Percentiles rank a stretch among this genome's conserved stretches.
These are phyloP conservation scores for Timandra comae DNA, from an alignment of 2,888 invertebrate genomes.

Conservation along the genomic window DNA sequence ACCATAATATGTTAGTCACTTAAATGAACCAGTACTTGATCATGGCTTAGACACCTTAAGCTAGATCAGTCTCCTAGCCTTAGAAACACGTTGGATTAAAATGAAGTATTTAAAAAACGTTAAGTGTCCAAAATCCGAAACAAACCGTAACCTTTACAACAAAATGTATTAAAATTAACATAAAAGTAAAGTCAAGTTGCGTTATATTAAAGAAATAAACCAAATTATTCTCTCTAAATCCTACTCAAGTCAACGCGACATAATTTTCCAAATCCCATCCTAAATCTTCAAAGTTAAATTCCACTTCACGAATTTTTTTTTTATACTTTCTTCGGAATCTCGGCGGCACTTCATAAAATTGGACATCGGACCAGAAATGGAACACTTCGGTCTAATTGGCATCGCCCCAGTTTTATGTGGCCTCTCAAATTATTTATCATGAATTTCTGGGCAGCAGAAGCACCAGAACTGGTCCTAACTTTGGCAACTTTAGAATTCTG, in stretches of 20 bases:
- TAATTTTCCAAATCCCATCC: conserved; percentile 16
- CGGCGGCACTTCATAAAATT: conserved; percentile 28
- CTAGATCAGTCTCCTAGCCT: too few relatives aligned
- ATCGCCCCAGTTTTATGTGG: conserved; percentile 31
- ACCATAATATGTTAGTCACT: too few relatives aligned
- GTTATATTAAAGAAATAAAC: background rate
- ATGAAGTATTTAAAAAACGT: too few relatives aligned
- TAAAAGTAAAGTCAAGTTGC: too few relatives aligned
- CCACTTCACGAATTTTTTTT: conserved; percentile 17
- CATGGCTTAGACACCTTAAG: too few relatives aligned
- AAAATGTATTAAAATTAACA: too few relatives aligned
- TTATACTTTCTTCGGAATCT: conserved; percentile 23
- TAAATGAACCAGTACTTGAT: too few relatives aligned
- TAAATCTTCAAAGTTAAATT: conserved; percentile 22
- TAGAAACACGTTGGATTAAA: too few relatives aligned
- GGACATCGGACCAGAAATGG: conserved; percentile 27
- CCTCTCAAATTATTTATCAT: conserved; percentile 40
- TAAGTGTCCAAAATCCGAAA: too few relatives aligned
- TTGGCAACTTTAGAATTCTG: conserved; percentile 13
- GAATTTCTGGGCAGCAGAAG: conserved; percentile 22
- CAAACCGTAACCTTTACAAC: too few relatives aligned
- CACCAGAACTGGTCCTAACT: conserved; percentile 14
- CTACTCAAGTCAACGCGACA: conserved; percentile 10
- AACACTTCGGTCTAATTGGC: conserved; percentile 41
- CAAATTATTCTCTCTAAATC: background rate